Evolutionary conservation across 2,113 vertebrate genomes (phyloP).

Genomic region (Dasyurus viverrinus): DNA sequence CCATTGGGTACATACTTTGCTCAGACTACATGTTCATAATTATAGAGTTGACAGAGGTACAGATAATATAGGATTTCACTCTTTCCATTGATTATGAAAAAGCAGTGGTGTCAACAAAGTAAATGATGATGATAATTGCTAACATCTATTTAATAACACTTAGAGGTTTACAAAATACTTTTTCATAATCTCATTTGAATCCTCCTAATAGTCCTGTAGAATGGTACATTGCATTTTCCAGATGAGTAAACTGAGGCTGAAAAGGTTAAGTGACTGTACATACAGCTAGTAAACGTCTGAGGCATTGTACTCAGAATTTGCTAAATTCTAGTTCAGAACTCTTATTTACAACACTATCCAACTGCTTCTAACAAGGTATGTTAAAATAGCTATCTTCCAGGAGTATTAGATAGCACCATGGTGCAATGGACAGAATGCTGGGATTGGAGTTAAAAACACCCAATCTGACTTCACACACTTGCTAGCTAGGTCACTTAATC

Average conservation of each 20-base stretch:
- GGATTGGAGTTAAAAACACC: background rate
- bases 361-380: background rate
- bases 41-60: background rate
- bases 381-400: background rate
- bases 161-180: background rate
- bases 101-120: background rate
- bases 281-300: background rate
- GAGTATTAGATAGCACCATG: background rate
- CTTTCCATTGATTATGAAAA: background rate
- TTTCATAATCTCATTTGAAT: background rate
- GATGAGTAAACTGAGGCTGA: background rate
- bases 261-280: background rate
- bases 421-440: background rate
- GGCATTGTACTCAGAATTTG: background rate
- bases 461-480: background rate
- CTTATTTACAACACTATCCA: background rate
- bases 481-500: background rate
- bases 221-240: background rate
- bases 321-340: background rate
- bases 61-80: background rate
- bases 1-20: background rate
- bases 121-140: background rate
- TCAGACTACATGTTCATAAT: background rate
- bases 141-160: background rate
- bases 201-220: background rate